These are phyloP conservation scores for Myiothlypis coronata DNA, from an alignment of 2,797 vertebrate genomes.

Conservation along the genomic window DNA sequence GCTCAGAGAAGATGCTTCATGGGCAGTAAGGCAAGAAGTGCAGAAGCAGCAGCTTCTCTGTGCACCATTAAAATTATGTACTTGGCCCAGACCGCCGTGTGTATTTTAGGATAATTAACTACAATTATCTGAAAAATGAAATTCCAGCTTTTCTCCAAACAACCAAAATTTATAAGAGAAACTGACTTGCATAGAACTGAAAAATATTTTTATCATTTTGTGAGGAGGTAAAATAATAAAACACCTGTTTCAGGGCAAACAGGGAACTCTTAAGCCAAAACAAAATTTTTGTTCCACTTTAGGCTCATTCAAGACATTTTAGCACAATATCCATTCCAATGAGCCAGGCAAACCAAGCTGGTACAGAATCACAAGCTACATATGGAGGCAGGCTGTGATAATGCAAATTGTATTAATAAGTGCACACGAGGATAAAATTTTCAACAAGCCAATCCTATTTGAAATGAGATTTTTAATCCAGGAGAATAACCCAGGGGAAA, in stretches of 20 bases:
- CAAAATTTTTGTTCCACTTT: neutral
- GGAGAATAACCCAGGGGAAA: neutral
- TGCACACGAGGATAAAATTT: neutral
- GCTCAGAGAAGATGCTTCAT: neutral
- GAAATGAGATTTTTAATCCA: constrained; percentile 38
- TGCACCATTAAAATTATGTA: fast-evolving
- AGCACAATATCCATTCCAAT: neutral
- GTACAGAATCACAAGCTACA: neutral
- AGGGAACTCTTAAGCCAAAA: neutral
- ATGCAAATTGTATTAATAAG: neutral
- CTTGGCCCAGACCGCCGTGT: neutral
- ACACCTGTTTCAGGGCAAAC: fast-evolving
- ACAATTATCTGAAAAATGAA: neutral
- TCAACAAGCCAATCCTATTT: neutral
- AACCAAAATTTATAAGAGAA: neutral
- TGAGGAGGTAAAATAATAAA: neutral
- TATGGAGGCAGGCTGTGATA: neutral
- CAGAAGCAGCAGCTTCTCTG: neutral
- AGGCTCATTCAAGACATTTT: neutral
- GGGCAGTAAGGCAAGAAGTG: neutral
- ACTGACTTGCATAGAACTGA: neutral
- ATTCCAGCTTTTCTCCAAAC: neutral
- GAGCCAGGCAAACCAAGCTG: neutral
- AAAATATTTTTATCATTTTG: neutral
- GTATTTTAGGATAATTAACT: neutral